Evolutionary conservation across 2,888 invertebrate genomes (phyloP), one percentile per base, ranked within the genome.

Genomic region (Erebia palarica): DNA sequence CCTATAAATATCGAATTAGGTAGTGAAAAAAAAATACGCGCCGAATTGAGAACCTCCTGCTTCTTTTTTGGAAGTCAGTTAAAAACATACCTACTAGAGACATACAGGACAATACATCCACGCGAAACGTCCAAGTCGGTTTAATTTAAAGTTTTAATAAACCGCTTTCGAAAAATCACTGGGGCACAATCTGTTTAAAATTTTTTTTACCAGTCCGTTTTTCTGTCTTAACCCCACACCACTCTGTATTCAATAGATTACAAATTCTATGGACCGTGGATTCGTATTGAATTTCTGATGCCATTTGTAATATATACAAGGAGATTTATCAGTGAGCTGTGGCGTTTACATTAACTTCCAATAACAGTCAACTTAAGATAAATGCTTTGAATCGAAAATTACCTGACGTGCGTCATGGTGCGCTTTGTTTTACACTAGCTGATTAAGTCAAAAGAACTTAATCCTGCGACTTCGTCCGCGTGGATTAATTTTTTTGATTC

Each of bases 281-380:
- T 74, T 73, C 72, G 71, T 75, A 75, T 70, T 75, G 71, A 72
- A 73, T 68, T 72, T 72, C 72, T 74, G 73, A 73, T 71, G 74
- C 70, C 60, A 72, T 70, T 74, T 72, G 70, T 74, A 72, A 72
- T 70, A 68, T 61, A 72, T 70, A 72, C 68, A 74, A 70, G 70
- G 72, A 72, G 70, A 74, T 74, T 72, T 72, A 70, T 74, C 72
- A 72, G 72, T 16, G 13, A 70, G 65, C 71, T 18, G 63, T 71
- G 65, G 74, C 68, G 65, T 65, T 72, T 69, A 70, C 65, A 74
- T 74, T 72, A 71, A 72, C 65, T 59, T 60, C 70, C 69, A 72
- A 70, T 73, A 73, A 69, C 61, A 65, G 57, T n/a, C 65, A 16
- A 71, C 68, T 71, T 58, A 65, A 68, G 65, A 74, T 69, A 60